Evolutionary conservation across 1,140 invertebrate genomes (phyloP).

Genomic region (Achatina immaculata): DNA sequence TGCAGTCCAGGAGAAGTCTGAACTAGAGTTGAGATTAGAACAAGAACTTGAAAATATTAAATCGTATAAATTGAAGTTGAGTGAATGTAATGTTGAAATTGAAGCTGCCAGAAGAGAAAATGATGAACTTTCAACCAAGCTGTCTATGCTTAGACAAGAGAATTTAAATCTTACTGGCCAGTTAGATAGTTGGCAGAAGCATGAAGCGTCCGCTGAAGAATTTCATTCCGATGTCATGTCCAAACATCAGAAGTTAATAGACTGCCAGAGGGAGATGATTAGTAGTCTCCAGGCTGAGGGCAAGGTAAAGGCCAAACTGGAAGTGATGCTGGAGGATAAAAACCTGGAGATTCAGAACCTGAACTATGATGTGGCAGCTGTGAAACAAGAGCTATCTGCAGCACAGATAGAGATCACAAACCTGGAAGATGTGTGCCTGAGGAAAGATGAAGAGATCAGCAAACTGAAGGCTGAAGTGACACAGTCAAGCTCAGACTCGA

Average conservation of each 20-base stretch:
- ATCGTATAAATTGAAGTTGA: neutral
- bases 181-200: constrained; percentile 47
- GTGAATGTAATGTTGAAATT: neutral
- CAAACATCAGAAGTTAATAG: constrained; percentile 49
- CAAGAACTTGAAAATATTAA: neutral
- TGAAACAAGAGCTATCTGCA: constrained; percentile 1
- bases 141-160: constrained; percentile 46
- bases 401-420: constrained; percentile 5
- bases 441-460: constrained; percentile 53
- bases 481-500: constrained; percentile 38
- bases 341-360: constrained; percentile 11
- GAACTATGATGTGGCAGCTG: neutral
- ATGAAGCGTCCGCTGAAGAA: constrained; percentile 48
- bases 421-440: constrained; percentile 23
- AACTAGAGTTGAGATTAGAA: constrained; percentile 5
- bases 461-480: constrained; percentile 46
- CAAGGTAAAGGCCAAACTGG: constrained; percentile 8
- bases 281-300: constrained; percentile 14
- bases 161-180: constrained; percentile 40
- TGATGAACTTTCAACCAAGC: constrained; percentile 47
- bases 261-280: constrained; percentile 31
- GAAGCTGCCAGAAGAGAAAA: neutral
- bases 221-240: constrained; percentile 41
- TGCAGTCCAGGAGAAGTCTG: neutral
- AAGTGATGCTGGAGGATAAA: neutral